Base-by-base conservation (phyloP, 2,888 invertebrate genomes). In the Ecdyonurus torrentis region DNA sequence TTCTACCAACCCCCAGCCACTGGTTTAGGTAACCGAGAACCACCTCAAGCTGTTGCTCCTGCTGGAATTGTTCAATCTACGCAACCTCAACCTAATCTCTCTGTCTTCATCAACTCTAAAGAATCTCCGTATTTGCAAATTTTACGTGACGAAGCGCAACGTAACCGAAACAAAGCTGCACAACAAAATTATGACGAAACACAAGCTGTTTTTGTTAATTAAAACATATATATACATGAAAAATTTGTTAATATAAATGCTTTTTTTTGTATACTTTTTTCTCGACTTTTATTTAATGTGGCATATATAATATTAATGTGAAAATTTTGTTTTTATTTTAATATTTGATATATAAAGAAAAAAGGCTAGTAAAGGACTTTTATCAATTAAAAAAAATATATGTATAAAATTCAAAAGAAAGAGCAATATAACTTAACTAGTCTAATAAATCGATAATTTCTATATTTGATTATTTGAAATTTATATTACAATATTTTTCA, bases 1-100 rank as follows among this genome's bases (percentile, higher is more conserved):
- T 67, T 64, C 67, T 66, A 66, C 65, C 58, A 63, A 60, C 63
- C 63, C 1, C 63, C 63, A 1, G 66, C 68, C 15, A 67, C 67
- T 52, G 65, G 64, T 18, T 66, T 70, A 25, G 70, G 68, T 22
- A 69, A 70, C 66, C 65, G 70, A 58, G 68, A 69, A 50, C 70
- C 70, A 0, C 71, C 71, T 1, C 70, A 72, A 60, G 72, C 74
- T 2, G 68, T 76, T 52, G 72, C 73, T n/a, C 77, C 77, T 18
- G 76, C 75, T 2, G 77, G 77, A 18, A 77, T 77, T 63, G 74
- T 76, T 2, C 76, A 77, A 67, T 77, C 77, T 2, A 73, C 76
- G 3, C 75, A 75, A 61, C 77, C 77, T 0, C 67, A 71, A 37
- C 69, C 72, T 2, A 71, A 69, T 62, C 69, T 74, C 23, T 70